Conservation (phyloP, 2,888 invertebrate genomes). For the Argyra leucocephala region DNA sequence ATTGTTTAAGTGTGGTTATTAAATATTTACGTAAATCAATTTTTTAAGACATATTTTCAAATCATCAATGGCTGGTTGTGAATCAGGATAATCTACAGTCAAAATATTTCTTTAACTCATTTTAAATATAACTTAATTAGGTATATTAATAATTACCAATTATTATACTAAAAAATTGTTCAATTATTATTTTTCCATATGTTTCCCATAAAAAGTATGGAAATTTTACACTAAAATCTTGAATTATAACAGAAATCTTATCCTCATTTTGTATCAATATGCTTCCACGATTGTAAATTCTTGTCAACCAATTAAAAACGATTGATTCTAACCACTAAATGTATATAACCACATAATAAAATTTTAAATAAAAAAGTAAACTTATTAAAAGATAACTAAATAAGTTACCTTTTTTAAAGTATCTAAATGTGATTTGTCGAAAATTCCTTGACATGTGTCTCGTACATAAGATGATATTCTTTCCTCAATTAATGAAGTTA, state of each 20-base stretch:
- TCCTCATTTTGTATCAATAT: constrained; percentile 50
- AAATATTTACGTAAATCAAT: constrained; percentile 71
- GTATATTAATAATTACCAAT: constrained; percentile 66
- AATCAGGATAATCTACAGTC: constrained; percentile 90
- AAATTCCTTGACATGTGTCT: constrained; percentile 74
- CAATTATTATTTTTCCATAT: constrained; percentile 78
- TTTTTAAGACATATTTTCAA: constrained; percentile 72
- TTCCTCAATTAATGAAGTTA: constrained; percentile 73
- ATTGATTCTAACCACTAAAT: constrained; percentile 75
- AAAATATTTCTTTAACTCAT: too few relatives aligned
- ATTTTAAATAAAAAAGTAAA: neutral
- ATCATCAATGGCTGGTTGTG: constrained; percentile 85
- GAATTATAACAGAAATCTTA: constrained; percentile 50
- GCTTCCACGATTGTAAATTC: constrained; percentile 65
- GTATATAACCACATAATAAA: constrained; percentile 10
- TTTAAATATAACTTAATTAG: too few relatives aligned
- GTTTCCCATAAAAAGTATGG: constrained; percentile 77
- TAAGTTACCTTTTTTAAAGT: constrained; percentile 65
- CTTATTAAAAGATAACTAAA: too few relatives aligned
- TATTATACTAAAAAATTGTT: constrained; percentile 90
- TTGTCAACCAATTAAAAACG: constrained; percentile 76
- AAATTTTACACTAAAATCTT: constrained; percentile 64
- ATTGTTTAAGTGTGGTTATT: constrained; percentile 68
- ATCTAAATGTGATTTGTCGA: constrained; percentile 72
- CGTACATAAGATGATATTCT: constrained; percentile 77